A percentile compares a stretch with the other conserved stretches of the same genome.
phyloP scores from a whole-genome alignment of 1,140 invertebrate species.

The Cherax destructor region DNA sequence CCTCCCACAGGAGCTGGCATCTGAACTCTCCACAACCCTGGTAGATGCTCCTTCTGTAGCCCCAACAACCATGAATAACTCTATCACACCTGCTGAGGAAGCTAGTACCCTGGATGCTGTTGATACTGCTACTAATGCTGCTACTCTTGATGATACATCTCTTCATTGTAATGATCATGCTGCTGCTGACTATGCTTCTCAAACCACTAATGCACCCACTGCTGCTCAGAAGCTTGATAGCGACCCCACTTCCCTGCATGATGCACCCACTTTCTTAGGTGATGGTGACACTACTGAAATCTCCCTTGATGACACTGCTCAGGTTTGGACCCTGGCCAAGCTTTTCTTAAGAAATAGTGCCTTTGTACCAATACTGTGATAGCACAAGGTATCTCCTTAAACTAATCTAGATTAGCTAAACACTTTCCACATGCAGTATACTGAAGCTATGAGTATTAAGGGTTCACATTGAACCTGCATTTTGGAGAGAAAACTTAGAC shows the following conservation, averaged over 20 bases:
- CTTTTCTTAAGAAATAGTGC: neutral
- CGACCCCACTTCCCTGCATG: slow-evolving; percentile 39
- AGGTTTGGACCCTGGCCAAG: slow-evolving; percentile 40
- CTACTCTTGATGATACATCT: neutral
- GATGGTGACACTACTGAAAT: slow-evolving; percentile 59
- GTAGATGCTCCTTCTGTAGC: slow-evolving; percentile 44
- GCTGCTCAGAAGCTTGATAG: slow-evolving; percentile 15
- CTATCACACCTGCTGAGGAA: slow-evolving; percentile 21
- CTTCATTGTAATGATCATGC: slow-evolving; percentile 13
- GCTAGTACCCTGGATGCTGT: slow-evolving; percentile 20
- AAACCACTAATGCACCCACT: neutral
- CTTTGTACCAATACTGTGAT: neutral
- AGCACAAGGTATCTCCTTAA: neutral
- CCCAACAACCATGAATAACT: slow-evolving; percentile 13
- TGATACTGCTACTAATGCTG: slow-evolving; percentile 25
- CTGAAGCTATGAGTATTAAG: too few species aligned
- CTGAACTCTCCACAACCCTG: slow-evolving; percentile 25
- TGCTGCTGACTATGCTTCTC: neutral
- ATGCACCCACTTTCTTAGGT: slow-evolving; percentile 46
- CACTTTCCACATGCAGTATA: too few species aligned
- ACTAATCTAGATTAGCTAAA: too few species aligned
- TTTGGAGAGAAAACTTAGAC: too few species aligned
- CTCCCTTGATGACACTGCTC: slow-evolving; percentile 46
- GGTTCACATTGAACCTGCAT: too few species aligned
- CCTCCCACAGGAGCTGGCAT: slow-evolving; percentile 60